Evolutionary conservation across 2,888 invertebrate species (phyloP), one percentile per base, ranked within the genome.

Genomic region (Conops quadrifasciatus): DNA sequence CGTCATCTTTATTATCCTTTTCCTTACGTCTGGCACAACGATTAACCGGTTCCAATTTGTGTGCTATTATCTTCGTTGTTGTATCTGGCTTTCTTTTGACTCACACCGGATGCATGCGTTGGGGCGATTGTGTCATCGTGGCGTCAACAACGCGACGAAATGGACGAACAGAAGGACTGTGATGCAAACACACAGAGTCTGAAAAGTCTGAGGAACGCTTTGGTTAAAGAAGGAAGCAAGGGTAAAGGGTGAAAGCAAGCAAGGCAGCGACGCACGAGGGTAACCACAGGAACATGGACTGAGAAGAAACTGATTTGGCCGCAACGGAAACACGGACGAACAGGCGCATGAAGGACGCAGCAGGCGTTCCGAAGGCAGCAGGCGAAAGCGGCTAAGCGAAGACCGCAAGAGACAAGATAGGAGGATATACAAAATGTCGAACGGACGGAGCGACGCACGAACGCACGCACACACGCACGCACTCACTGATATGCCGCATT

Each of bases 21-120:
- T 21, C 9, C 36, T 36, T 9, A 36, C 9, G 36, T 36, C n/a
- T n/a, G n/a, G n/a, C n/a, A n/a, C n/a, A n/a, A n/a, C 49, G 49
- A 1, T 49, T 56, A 56, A 9, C 53, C 24, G 21, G 21, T 24
- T 13, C 19, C 53, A 19, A 56, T 56, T 56, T 19, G 21, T 56
- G 53, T 11, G 24, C 53, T 21, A 19, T 26, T 58, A 24, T 28
- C 24, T 58, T 58, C 24, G 2, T 58, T 28, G 28, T 58, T 58
- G 28, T 2, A 5, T 24, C 24, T 58, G 26, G 13, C 16, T 53
- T 53, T 21, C 26, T 28, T 58, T 28, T 21, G 15, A 58, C 58
- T 26, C 58, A 26, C 53, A 28, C 58, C 58, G 58, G 58, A 26
- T 58, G 58, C 24, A 58, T 26, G 21, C 28, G 24, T 24, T 58